Base-by-base conservation (phyloP, 2,797 vertebrate genomes). In the Naso thynnoides region DNA sequence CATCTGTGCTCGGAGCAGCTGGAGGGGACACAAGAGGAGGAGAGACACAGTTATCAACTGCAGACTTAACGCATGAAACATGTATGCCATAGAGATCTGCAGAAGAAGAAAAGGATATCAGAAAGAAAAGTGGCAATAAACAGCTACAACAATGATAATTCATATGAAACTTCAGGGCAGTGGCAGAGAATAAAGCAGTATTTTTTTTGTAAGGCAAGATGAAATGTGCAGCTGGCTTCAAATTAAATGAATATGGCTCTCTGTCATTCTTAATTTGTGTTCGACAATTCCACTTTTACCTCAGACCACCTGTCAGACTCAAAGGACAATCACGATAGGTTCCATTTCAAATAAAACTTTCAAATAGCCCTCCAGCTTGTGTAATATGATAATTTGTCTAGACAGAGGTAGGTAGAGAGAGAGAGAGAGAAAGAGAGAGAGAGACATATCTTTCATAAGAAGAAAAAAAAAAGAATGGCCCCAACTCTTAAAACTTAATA, bases 1-100 rank as follows among this genome's bases (percentile, higher is more conserved):
- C 96, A 6, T 98, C 97, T 0, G 97, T 96, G 52, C 96, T 96
- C 0, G 97, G 96, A 56, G 97, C 97, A 76, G 97, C 97, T 98
- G 72, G 24, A 65, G 77, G 41, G 31, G 21, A 71, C 33, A 66
- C 24, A 73, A 76, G 18, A 71, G 36, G 39, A 47, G 41, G n/a
- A 72, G 18, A 65, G 45, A 45, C 5, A 42, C 18, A 21, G 5
- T 21, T 29, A 52, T 7, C 64, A 6, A 19, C 52, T 5, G 4
- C 41, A 42, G 5, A 33, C 31, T 33, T 42, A 27, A 24, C 45
- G 23, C 4, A 42, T 57, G 18, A 54, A 36, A 23, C 8, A 42
- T 50, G 10, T 26, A 3, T 4, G 6, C 15, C 36, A 1, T 27
- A 74, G 59, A 78, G 19, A 45, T 15, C 26, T 23, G 19, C 33